These are phyloP conservation scores for Thamnophis sirtalis DNA, from an alignment of 2,113 vertebrate genomes.

Conservation along the genomic window DNA sequence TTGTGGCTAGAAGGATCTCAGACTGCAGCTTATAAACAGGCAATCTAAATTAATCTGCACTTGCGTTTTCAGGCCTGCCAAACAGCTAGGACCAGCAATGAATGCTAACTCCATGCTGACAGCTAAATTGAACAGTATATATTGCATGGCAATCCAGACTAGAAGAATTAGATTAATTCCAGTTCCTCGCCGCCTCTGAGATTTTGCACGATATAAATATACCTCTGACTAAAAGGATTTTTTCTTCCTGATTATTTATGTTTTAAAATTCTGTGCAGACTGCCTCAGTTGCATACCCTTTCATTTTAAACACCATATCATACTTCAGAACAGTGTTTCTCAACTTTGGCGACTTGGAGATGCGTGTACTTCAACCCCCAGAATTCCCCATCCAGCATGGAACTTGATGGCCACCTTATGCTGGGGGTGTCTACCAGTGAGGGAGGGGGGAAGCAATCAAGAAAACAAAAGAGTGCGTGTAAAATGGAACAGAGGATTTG, in stretches of 20 bases:
- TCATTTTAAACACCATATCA: neutral
- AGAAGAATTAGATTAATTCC: neutral
- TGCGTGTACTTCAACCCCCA: neutral
- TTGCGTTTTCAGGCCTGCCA: conserved; percentile 26
- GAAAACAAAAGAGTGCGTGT: neutral
- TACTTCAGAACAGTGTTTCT: neutral
- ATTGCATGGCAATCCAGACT: fast-evolving
- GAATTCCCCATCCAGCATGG: neutral
- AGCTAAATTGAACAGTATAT: neutral
- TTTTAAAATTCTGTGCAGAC: neutral
- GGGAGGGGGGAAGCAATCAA: neutral
- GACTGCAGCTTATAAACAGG: conserved; percentile 17
- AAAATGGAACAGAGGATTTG: neutral
- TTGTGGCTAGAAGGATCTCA: conserved; percentile 19
- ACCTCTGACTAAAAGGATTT: neutral
- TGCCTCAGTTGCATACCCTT: neutral
- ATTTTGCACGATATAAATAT: neutral
- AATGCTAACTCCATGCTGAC: conserved; percentile 41
- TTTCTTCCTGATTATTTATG: neutral
- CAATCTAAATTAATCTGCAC: conserved; percentile 44
- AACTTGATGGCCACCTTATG: neutral
- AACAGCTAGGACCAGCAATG: neutral
- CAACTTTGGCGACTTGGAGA: neutral
- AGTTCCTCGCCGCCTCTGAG: neutral
- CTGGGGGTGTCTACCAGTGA: neutral